phyloP scores from a whole-genome alignment of 2,797 vertebrate genomes.

The Rhynchonycteris naso region DNA sequence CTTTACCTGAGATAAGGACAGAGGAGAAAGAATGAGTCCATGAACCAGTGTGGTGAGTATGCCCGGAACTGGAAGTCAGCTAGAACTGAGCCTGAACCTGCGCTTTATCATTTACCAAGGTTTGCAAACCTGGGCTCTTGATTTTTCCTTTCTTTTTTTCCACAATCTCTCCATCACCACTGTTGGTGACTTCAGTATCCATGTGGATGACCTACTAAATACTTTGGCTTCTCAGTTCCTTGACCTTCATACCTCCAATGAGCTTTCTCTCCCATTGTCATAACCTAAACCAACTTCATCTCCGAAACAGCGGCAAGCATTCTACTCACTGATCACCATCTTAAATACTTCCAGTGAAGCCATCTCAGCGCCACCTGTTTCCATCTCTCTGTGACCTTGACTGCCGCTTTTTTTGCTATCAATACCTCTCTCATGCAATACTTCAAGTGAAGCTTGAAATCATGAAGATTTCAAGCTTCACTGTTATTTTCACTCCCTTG shows the following conservation, averaged over 20 bases:
- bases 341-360: not conserved
- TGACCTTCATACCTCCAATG: not conserved
- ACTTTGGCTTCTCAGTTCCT: not conserved
- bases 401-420: not conserved
- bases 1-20: slow-evolving; percentile 86
- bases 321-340: not conserved
- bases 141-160: not conserved
- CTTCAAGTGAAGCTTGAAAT: too few species aligned
- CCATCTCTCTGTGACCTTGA: not conserved
- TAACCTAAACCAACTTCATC: not conserved
- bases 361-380: not conserved
- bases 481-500: not conserved
- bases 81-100: not conserved
- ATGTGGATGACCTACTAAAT: not conserved
- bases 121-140: not conserved
- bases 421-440: not conserved
- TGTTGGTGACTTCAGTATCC: not conserved
- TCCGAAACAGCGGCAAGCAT: not conserved
- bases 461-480: not conserved
- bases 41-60: not conserved
- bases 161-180: not conserved
- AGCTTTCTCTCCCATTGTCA: not conserved
- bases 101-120: not conserved
- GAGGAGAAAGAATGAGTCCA: slow-evolving; percentile 13
- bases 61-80: not conserved